These are phyloP conservation scores for Plagodis pulveraria DNA, from an alignment of 2,888 invertebrate genomes.

Conservation along the genomic window DNA sequence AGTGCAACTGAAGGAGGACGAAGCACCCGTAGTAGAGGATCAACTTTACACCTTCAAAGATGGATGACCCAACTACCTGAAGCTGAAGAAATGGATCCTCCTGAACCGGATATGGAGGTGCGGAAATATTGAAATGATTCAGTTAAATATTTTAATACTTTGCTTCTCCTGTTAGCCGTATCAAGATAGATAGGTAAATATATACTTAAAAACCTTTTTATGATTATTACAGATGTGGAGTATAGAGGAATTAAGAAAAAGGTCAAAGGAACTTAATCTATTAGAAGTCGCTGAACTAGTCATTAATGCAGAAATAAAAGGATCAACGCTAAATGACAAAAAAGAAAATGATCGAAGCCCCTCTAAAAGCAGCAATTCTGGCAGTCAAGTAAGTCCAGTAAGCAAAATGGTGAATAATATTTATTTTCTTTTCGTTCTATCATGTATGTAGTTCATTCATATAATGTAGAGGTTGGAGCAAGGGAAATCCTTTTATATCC, in stretches of 20 bases:
- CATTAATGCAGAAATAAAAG: conserved; percentile 61
- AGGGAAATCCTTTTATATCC: too few relatives aligned
- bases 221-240: conserved; percentile 85
- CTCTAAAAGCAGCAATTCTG: conserved; percentile 91
- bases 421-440: too few relatives aligned
- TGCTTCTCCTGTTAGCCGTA: too few relatives aligned
- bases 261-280: conserved; percentile 88
- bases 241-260: conserved; percentile 88
- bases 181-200: not conserved
- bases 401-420: too few relatives aligned
- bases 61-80: conserved; percentile 93
- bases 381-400: conserved; percentile 87
- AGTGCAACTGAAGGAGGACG: conserved; percentile 70
- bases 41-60: conserved; percentile 90
- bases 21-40: conserved; percentile 87
- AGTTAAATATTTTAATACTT: too few relatives aligned
- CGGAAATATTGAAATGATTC: not conserved
- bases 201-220: not conserved
- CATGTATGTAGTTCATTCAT: too few relatives aligned
- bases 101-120: conserved; percentile 85
- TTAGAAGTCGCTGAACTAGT: conserved; percentile 77
- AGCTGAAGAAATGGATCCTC: conserved; percentile 79
- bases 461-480: too few relatives aligned
- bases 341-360: conserved; percentile 87
- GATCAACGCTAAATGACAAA: conserved; percentile 65